Base-by-base conservation (phyloP, 2,888 invertebrate species). In the Priocnemis perturbator region DNA sequence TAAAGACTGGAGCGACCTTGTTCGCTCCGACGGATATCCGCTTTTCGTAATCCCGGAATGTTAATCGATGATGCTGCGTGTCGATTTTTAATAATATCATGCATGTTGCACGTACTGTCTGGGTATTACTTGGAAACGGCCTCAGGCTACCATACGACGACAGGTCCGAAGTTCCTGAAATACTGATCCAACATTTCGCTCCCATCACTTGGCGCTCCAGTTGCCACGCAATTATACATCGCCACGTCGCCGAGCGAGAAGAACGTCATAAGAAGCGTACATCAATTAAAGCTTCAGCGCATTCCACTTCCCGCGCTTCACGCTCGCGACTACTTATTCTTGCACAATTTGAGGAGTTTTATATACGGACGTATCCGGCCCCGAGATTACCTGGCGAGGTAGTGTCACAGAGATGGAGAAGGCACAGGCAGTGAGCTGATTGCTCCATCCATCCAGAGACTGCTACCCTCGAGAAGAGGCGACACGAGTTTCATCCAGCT, bases 401-500 rank as follows among this genome's bases (percentile, higher is more conserved):
- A 59, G 44, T 44, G 56, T 19, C 14, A 47, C 1, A 50, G 50
- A 30, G 55, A 21, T 23, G 19, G 14, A 63, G 20, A 47, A 20
- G n/a, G 59, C 15, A 60, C 61, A 17, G 50, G 50, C 17, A 37
- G 11, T 52, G 52, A 50, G 21, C 64, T 74, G 74, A 78, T 74
- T 62, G 74, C 72, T 67, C 64, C 26, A 69, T 74, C 72, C 67
- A 67, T 74, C 63, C 57, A 48, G 53, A 21, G 55, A 70, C 55
- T 26, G 21, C 37, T 47, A 17, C 21, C 62, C 74, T 57, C 70
- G 60, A 64, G 69, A 61, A 60, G 60, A 60, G 21, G 69, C 65
- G 62, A 67, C 73, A 48, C 70, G 69, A 71, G 67, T 67, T 67
- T 37, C 61, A 67, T 69, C 73, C 50, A 50, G 44, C 20, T 48